These are phyloP conservation scores for Trinectes maculatus DNA, from an alignment of 2,113 vertebrate genomes.

Conservation along the genomic window DNA sequence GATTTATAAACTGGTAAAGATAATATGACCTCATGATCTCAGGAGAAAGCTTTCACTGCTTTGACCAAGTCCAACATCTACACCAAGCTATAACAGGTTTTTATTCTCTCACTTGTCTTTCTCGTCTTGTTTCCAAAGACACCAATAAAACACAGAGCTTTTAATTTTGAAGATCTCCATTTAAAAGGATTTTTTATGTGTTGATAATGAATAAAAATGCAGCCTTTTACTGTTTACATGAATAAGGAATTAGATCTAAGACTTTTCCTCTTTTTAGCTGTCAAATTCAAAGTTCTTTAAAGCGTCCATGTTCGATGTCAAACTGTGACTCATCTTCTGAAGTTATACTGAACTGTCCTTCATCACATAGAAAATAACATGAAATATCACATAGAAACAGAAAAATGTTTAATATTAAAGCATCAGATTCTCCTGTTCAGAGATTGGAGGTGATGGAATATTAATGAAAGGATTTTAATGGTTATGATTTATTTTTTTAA, in stretches of 20 bases:
- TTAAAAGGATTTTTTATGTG: not conserved
- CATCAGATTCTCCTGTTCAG: not conserved
- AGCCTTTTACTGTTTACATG: not conserved
- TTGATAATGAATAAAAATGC: not conserved
- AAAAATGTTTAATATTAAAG: not conserved
- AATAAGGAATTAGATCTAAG: not conserved
- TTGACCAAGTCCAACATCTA: conserved; percentile 33
- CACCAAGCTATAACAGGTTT: not conserved
- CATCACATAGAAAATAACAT: too few species aligned
- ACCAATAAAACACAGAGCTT: not conserved
- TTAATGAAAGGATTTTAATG: not conserved
- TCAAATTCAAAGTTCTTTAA: too few species aligned
- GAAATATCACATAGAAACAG: too few species aligned
- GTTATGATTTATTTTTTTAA: not conserved
- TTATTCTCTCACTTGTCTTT: too few species aligned
- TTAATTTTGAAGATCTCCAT: not conserved
- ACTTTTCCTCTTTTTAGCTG: not conserved
- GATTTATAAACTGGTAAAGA: too few species aligned
- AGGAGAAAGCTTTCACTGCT: not conserved
- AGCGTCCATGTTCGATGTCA: too few species aligned
- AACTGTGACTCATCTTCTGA: too few species aligned
- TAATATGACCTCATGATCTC: too few species aligned
- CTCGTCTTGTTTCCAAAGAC: too few species aligned
- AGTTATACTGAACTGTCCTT: not conserved
- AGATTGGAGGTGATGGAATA: conserved; percentile 3